Base-by-base conservation (phyloP, 2,797 vertebrate species). In the Hybognathus amarus region DNA sequence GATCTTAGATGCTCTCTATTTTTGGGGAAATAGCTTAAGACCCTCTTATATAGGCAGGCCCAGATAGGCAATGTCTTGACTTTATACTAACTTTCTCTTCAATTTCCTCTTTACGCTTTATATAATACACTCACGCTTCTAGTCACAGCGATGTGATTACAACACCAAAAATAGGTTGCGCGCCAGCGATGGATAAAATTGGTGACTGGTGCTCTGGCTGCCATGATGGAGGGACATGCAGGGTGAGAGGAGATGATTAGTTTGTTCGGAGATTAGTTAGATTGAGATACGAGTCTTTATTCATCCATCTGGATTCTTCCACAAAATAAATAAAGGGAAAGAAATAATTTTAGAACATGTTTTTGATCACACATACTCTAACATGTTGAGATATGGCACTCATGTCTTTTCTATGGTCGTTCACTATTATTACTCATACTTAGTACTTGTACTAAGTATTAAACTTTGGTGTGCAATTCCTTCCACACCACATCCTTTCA, bases 101-200 rank as follows among this genome's bases (percentile, higher is more conserved):
- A 47, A 10, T 74, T 73, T 78, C 52, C 40, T 63, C 71, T 82
- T 52, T 77, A 47, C 30, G 54, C 59, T 71, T 79, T 79, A 63
- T 47, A 77, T 79, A 38, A 83, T 83, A 74, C 42, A 45, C 82
- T 83, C 15, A 38, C 27, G 6, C 52, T 85, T 74, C 83, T 80
- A 69, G 71, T 78, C 73, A 74, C 76, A 73, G 66, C 74, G 71
- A 83, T 81, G 68, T 77, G 81, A 70, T 80, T 59, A 85, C 52
- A 85, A 66, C 81, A 76, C 45, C 81, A 76, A 47, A 50, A 86
- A 81, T 68, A 50, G 61, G n/a, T 66, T 64, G 75, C 78, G 66
- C 56, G 61, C 33, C 74, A 88, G 56, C 66, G 85, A 78, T 75
- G 80, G 64, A 79, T 85, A 66, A 79, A 88, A 88, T 69, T 87